A percentile compares a stretch with the other conserved stretches of the same genome.
Conservation (phyloP, 2,888 invertebrate genomes). For the Ophonus ardosiacus region DNA sequence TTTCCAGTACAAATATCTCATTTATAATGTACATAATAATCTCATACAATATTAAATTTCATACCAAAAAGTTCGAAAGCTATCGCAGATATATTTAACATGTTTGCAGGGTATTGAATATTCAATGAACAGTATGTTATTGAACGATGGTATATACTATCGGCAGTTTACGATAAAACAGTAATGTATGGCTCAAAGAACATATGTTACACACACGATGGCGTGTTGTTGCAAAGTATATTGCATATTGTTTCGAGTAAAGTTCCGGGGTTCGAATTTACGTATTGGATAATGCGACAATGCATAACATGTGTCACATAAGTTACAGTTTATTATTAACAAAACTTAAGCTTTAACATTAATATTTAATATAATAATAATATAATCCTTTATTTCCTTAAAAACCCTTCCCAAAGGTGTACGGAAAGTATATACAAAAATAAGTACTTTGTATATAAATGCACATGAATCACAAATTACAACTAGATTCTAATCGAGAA, state of each 20-base stretch:
- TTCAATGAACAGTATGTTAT: conserved; percentile 9
- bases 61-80: background rate
- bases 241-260: background rate
- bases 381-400: too few species aligned
- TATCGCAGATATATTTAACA: conserved; percentile 2
- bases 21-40: background rate
- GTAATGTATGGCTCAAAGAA: conserved; percentile 20
- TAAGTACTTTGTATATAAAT: too few species aligned
- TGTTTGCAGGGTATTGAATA: conserved; percentile 7
- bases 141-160: background rate
- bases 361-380: too few species aligned
- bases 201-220: background rate
- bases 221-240: background rate
- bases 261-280: background rate
- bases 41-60: background rate
- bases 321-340: too few species aligned
- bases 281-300: background rate
- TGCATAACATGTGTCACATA: too few species aligned
- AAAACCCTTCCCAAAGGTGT: too few species aligned
- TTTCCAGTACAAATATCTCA: background rate
- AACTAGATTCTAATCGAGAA: too few species aligned
- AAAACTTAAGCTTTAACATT: too few species aligned
- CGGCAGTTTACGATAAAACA: conserved; percentile 25
- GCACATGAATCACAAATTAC: too few species aligned
- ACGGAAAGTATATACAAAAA: too few species aligned